Evolutionary conservation across 2,113 vertebrate genomes (phyloP), one percentile per base, ranked within the genome.

Genomic region (Gasterosteus aculeatus): DNA sequence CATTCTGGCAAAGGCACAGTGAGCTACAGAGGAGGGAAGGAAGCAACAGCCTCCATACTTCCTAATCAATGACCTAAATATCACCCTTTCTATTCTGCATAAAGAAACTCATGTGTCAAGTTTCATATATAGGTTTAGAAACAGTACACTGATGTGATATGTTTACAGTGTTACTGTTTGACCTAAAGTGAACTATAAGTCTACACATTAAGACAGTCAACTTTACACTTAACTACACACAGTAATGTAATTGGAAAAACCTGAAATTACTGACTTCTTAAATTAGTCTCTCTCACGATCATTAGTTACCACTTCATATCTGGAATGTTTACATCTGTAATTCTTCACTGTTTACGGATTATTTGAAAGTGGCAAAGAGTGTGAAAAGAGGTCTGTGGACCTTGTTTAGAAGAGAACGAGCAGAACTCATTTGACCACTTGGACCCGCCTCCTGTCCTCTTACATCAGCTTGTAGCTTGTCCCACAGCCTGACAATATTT

Each of bases 11-110:
- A 35, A 19, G 70, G 75, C 51, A 70, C 41, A 15, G 49, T 64
- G 41, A 15, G 4, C 15, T 49, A 57, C 16, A 57, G 31, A 29
- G 67, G 59, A 64, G 31, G 49, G 31, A 70, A 78, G 75, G 4
- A 19, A 31, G 67, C 2, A 10, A 29, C 7, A 4, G 57, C 19
- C 31, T 70, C 75, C n/a, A 57, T 7, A 0, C 46, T 69, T 33
- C 5, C 33, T 33, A 33, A 26, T 67, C 15, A 15, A 35, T n/a
- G 29, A 7, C 2, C 18, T 42, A 5, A 66, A 66, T 49, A 66
- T 31, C 62, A 33, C 16, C 15, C 14, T 66, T 49, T 66, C 18
- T 5, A n/a, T 9, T 53, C 19, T 68, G 19, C 4, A 12, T 69
- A 4, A 69, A 57, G 19, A 0, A 69, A n/a, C 29, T 19, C 2